phyloP scores from a whole-genome alignment of 2,888 invertebrate genomes.

The Mythimna impura region DNA sequence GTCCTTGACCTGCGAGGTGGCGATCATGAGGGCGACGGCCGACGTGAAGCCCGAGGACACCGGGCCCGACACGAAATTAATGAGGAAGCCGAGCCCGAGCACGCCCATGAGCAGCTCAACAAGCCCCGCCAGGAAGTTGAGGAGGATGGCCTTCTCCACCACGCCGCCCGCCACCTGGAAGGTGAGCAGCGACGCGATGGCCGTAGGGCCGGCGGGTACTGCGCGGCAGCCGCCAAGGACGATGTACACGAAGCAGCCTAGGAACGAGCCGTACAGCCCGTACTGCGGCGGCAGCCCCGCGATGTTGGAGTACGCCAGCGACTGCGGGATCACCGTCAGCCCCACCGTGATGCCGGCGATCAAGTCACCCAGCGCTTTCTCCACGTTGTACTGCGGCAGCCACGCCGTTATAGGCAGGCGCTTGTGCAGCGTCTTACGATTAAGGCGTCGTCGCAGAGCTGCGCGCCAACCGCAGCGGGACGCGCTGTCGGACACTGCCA shows the following conservation, averaged over 20 bases:
- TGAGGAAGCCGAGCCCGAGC: conserved; percentile 95
- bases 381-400: conserved; percentile 94
- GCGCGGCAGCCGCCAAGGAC: conserved; percentile 97
- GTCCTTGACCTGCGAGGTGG: conserved; percentile 97
- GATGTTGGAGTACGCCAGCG: conserved; percentile 95
- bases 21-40: conserved; percentile 96
- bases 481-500: conserved; percentile 87
- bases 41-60: conserved; percentile 97
- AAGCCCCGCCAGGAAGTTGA: conserved; percentile 94
- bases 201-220: conserved; percentile 97
- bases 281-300: conserved; percentile 95
- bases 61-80: conserved; percentile 97
- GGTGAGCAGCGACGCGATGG: conserved; percentile 96
- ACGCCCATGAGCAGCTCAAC: conserved; percentile 95
- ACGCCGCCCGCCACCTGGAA: conserved; percentile 93
- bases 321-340: conserved; percentile 97
- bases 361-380: conserved; percentile 95
- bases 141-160: conserved; percentile 93
- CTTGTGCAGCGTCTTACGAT: conserved; percentile 93
- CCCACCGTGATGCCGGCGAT: conserved; percentile 98
- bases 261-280: conserved; percentile 98
- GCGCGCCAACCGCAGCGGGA: conserved; percentile 81
- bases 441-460: conserved; percentile 89
- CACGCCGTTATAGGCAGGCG: conserved; percentile 94
- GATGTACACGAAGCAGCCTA: conserved; percentile 97